Percentiles rank a stretch among this genome's conserved stretches.
Conservation (phyloP, 92 coral and sea anemone species). For the Paramuricea clavata region DNA sequence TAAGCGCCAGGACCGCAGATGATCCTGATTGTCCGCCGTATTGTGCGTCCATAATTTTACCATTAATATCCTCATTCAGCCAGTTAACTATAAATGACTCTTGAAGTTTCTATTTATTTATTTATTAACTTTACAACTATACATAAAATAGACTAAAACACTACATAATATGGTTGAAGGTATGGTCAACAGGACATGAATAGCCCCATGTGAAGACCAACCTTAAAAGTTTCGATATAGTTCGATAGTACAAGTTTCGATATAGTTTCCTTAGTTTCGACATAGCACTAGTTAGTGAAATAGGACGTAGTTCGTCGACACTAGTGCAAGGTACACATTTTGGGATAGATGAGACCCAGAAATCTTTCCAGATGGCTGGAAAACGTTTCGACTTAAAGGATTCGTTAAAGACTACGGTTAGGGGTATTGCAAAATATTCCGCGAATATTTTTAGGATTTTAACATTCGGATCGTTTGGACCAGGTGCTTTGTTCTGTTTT, state of each 20-base stretch:
- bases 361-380: background rate
- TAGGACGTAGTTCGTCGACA: background rate
- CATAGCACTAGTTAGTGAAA: background rate
- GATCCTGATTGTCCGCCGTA: too few relatives aligned
- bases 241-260: too few relatives aligned
- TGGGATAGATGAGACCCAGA: background rate
- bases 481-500: constrained; percentile 1
- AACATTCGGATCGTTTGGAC: constrained; percentile 9
- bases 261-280: too few relatives aligned
- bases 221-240: too few relatives aligned
- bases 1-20: too few relatives aligned
- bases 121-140: too few relatives aligned
- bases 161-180: too few relatives aligned
- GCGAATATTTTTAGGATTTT: constrained; percentile 2
- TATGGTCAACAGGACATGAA: too few relatives aligned
- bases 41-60: too few relatives aligned
- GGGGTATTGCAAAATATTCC: background rate
- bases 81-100: background rate
- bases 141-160: too few relatives aligned
- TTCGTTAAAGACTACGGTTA: background rate
- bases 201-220: too few relatives aligned
- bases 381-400: background rate
- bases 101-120: too few relatives aligned
- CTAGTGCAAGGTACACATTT: background rate
- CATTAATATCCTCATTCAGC: background rate